Base-by-base conservation (phyloP, 1,140 invertebrate species). In the Archegozetes longisetosus region DNA sequence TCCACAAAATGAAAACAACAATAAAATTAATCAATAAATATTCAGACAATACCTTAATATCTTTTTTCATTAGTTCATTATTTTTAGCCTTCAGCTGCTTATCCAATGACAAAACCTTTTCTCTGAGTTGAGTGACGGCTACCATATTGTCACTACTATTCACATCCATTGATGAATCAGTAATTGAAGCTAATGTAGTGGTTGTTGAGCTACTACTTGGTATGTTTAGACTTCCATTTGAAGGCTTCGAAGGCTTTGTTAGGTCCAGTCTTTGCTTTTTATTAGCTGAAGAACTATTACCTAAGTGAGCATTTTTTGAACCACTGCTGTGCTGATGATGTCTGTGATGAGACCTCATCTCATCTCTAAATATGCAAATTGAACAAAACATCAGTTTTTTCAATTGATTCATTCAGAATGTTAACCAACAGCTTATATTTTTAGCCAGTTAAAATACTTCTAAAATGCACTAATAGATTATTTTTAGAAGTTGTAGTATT, bases 121-220 rank as follows among this genome's bases (percentile, higher is more conserved):
- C 92, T 69, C 87, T 88, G 0, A 97, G 78, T 70, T 93, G 88
- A 17, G 90, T 93, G 70, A 94, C 86, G 0, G 88, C 87, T 12
- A 93, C 88, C 24, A 95, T 84, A 69, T 94, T 88, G 72, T 96
- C 91, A 0, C 87, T 88, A 68, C 84, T 88, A 66, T 86, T 87
- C 0, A 86, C 84, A 73, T 92, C 88, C 50, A 3, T 66, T 59
- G 4, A 61, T 64, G 27, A 61, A 49, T 68, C 67, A 32, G 48
- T 53, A n/a, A n/a, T n/a, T n/a, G n/a, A n/a, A 48, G 25, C 24
- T 17, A 24, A 40, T 12, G n/a, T 48, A 13, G 53, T 28, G 26
- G 40, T 48, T 13, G 32, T 55, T 9, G 56, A 58, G 12, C 28
- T 48, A 6, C 20, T 24, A 2, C 29, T 26, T 46, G 32, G 32